Percentiles rank a stretch among this genome's conserved stretches.
Evolutionary conservation across 2,797 vertebrate species (phyloP).

Genomic region (Ara ararauna): DNA sequence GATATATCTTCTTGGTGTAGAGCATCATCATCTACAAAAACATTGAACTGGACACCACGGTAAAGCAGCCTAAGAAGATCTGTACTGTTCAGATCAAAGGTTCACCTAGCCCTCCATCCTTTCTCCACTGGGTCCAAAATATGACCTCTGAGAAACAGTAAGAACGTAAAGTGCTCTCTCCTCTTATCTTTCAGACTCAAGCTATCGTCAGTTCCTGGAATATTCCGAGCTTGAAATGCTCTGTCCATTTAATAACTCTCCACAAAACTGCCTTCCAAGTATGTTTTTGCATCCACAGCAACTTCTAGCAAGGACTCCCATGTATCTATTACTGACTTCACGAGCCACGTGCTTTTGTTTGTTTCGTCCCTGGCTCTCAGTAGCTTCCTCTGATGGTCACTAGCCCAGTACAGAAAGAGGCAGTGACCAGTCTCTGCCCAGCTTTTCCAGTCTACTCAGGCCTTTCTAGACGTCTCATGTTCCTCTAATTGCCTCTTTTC

Average conservation of each 20-base stretch:
- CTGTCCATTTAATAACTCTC: not conserved
- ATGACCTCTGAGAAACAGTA: not conserved
- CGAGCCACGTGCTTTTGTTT: not conserved
- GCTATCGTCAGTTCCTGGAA: not conserved
- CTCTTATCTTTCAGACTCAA: not conserved
- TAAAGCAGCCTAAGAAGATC: not conserved
- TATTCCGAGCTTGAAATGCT: not conserved
- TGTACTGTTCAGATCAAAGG: not conserved
- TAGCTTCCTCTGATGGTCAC: not conserved
- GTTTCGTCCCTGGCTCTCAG: not conserved
- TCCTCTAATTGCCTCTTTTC: not conserved
- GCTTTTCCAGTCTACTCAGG: not conserved
- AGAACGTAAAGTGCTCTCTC: not conserved
- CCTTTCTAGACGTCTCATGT: not conserved
- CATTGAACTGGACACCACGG: not conserved
- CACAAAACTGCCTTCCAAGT: not conserved
- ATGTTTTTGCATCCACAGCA: not conserved
- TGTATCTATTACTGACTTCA: not conserved
- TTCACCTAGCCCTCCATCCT: not conserved
- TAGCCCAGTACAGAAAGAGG: not conserved
- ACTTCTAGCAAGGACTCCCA: not conserved
- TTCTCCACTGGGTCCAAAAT: not conserved
- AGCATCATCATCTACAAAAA: not conserved
- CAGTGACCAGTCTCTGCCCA: not conserved
- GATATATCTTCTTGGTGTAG: fast-evolving